Conservation (phyloP, 1,140 invertebrate species). For the Trinorchestia longiramus region DNA sequence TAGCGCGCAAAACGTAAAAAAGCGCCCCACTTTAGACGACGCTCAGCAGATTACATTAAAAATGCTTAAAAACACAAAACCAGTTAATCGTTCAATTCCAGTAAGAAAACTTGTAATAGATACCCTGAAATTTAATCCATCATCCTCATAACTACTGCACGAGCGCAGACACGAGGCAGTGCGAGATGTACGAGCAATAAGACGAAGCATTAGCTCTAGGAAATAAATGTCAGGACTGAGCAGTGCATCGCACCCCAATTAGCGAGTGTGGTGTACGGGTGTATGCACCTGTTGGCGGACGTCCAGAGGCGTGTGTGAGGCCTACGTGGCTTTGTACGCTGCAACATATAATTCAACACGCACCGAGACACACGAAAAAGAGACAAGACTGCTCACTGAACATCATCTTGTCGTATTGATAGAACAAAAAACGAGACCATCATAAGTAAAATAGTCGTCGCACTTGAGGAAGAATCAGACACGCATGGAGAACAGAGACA, state of each 20-base stretch:
- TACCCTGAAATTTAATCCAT: not conserved
- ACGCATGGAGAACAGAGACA: not conserved
- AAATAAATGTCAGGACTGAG: slow-evolving; percentile 9
- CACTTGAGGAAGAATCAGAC: not conserved
- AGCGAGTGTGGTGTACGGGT: not conserved
- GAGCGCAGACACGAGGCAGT: not conserved
- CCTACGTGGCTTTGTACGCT: not conserved
- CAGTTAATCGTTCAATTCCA: too few species aligned
- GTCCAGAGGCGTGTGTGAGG: not conserved
- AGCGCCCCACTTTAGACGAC: too few species aligned
- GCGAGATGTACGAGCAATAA: not conserved
- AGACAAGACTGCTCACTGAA: not conserved
- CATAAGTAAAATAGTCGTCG: not conserved
- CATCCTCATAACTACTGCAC: not conserved
- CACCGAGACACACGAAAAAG: not conserved
- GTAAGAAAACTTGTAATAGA: not conserved
- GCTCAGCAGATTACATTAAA: too few species aligned
- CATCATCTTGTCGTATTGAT: not conserved
- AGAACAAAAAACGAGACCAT: not conserved
- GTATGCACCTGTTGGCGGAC: not conserved
- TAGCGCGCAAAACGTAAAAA: too few species aligned
- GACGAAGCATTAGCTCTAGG: not conserved
- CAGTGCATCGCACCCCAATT: slow-evolving; percentile 21
- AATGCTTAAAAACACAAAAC: too few species aligned
- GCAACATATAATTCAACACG: not conserved